Evolutionary conservation across 2,113 vertebrate species (phyloP).

Genomic region (Nothobranchius kuhntae): DNA sequence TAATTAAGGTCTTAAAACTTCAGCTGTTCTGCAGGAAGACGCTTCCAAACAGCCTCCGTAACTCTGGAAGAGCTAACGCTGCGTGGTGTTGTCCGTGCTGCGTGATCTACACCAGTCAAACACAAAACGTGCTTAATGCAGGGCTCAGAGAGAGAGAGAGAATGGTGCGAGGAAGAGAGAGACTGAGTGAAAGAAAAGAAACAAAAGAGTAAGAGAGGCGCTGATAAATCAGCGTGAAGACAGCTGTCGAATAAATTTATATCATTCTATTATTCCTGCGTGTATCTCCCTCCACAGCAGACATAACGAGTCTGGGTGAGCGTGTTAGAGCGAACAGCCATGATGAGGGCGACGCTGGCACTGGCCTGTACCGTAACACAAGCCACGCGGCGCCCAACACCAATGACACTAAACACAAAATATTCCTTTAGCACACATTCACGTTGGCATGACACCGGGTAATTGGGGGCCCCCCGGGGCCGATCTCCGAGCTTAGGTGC

Average conservation of each 20-base stretch:
- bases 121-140: conserved; percentile 19
- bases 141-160: conserved; percentile 11
- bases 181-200: conserved; percentile 45
- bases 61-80: conserved; percentile 25
- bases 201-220: conserved; percentile 62
- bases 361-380: conserved; percentile 50
- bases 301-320: conserved; percentile 47
- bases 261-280: conserved; percentile 33
- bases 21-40: conserved; percentile 27
- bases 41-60: conserved; percentile 17
- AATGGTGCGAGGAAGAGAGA: conserved; percentile 4
- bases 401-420: conserved; percentile 16
- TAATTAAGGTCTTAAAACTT: conserved; percentile 41
- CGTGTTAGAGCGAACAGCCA: conserved; percentile 40
- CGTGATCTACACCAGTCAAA: conserved; percentile 30
- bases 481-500: conserved; percentile 52
- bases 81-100: conserved; percentile 18
- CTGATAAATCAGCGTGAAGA: conserved; percentile 62
- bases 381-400: conserved; percentile 31
- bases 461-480: conserved; percentile 58
- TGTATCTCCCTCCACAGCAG: conserved; percentile 58
- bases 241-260: conserved; percentile 59
- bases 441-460: conserved; percentile 42
- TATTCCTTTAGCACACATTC: conserved; percentile 36
- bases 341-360: conserved; percentile 70